Conservation (phyloP, 2,888 invertebrate genomes). For the Aricia artaxerxes region DNA sequence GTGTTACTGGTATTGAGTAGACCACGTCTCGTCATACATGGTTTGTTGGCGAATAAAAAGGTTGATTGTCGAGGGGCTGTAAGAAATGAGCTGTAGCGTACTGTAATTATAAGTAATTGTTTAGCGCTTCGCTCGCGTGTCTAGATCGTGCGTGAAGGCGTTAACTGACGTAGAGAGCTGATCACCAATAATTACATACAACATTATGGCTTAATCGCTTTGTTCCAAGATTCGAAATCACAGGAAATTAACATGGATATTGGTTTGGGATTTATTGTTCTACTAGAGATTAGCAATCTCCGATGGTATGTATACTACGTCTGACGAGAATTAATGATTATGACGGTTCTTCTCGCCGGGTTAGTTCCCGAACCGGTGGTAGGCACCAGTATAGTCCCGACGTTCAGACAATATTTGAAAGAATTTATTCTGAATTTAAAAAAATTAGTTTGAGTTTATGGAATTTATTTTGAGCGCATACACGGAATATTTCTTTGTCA, state of each 20-base stretch:
- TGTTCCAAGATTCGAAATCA: slow-evolving; percentile 16
- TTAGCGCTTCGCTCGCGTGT: not conserved
- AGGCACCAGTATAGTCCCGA: too few relatives aligned
- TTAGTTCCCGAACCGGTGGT: too few relatives aligned
- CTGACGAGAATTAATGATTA: too few relatives aligned
- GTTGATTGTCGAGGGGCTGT: not conserved
- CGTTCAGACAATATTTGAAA: too few relatives aligned
- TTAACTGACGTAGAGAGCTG: slow-evolving; percentile 27
- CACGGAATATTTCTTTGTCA: not conserved
- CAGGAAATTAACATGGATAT: slow-evolving; percentile 19
- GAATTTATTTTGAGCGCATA: not conserved
- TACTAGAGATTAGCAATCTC: not conserved
- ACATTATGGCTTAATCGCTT: slow-evolving; percentile 14
- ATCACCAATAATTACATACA: slow-evolving; percentile 1
- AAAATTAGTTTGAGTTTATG: too few relatives aligned
- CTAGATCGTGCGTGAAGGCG: slow-evolving; percentile 31
- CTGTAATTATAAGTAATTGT: not conserved
- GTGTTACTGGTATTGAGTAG: not conserved
- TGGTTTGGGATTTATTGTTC: not conserved
- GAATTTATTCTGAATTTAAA: too few relatives aligned
- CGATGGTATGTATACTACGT: not conserved
- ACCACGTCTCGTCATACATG: not conserved
- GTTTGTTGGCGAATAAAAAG: not conserved
- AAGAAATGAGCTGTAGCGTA: not conserved
- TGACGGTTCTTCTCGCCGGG: too few relatives aligned